phyloP scores from a whole-genome alignment of 2,797 vertebrate genomes.

The Chloroceryle amazona region DNA sequence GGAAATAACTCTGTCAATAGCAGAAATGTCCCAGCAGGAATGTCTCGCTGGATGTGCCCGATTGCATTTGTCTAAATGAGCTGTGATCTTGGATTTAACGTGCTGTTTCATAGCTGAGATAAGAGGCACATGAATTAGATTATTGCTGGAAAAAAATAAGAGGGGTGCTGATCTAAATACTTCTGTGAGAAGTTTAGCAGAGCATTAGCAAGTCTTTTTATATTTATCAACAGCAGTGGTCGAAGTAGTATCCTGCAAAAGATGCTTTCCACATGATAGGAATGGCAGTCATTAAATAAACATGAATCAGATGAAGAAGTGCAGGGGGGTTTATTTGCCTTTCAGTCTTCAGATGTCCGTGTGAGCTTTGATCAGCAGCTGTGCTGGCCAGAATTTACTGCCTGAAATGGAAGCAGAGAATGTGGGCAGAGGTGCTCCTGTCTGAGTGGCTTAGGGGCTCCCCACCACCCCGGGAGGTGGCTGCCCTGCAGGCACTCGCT shows the following conservation, averaged over 20 bases:
- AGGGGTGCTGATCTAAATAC: constrained; percentile 43
- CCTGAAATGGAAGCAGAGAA: neutral
- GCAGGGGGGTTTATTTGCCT: constrained; percentile 30
- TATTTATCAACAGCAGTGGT: constrained; percentile 31
- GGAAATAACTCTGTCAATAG: constrained; percentile 54
- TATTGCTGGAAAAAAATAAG: constrained; percentile 1
- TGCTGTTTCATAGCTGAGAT: constrained; percentile 56
- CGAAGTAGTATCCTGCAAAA: constrained; percentile 12
- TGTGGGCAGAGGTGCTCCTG: neutral
- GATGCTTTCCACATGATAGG: constrained; percentile 20
- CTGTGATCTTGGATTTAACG: constrained; percentile 56
- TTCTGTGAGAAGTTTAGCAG: constrained; percentile 28
- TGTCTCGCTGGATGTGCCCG: constrained; percentile 41
- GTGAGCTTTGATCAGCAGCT: constrained; percentile 7
- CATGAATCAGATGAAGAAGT: constrained; percentile 24
- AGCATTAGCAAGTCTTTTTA: constrained; percentile 32
- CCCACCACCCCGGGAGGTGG: neutral
- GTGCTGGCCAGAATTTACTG: neutral
- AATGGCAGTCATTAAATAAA: constrained; percentile 44
- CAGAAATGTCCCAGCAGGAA: constrained; percentile 52
- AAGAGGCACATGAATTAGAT: constrained; percentile 56
- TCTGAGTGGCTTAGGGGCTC: neutral
- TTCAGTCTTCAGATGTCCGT: constrained; percentile 31
- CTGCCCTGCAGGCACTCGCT: neutral
- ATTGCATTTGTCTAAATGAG: constrained; percentile 49